Evolutionary conservation across 2,888 invertebrate genomes (phyloP).

Genomic region (Dicycla oo): DNA sequence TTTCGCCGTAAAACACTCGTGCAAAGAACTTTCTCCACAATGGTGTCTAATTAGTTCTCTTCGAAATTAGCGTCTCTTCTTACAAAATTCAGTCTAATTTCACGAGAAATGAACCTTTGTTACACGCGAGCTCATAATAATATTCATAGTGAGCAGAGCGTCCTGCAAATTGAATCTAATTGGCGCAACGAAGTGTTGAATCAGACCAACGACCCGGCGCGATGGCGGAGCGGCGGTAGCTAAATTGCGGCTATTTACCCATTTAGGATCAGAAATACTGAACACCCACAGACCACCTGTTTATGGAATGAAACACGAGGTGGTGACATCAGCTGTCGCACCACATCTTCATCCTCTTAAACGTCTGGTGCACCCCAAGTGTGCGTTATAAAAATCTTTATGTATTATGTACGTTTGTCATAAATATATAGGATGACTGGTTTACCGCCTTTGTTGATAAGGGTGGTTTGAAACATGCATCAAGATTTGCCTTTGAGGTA

Average conservation of each 20-base stretch:
- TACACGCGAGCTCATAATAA: slow-evolving; percentile 78
- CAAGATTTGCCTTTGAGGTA: no score
- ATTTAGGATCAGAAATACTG: slow-evolving; percentile 82
- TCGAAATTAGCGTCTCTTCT: slow-evolving; percentile 71
- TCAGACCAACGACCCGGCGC: slow-evolving; percentile 80
- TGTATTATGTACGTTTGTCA: no score
- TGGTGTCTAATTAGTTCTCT: slow-evolving; percentile 71
- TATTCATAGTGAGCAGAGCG: slow-evolving; percentile 81
- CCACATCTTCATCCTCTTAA: no score
- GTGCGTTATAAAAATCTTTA: no score
- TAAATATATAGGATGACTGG: no score
- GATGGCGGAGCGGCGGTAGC: slow-evolving; percentile 79
- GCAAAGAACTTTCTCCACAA: slow-evolving; percentile 67
- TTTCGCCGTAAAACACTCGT: slow-evolving; percentile 48
- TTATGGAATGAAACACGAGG: slow-evolving; percentile 75
- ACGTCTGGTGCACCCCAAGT: no score
- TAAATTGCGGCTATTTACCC: slow-evolving; percentile 88
- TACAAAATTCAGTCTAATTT: slow-evolving; percentile 76
- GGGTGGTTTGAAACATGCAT: no score
- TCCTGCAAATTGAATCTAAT: slow-evolving; percentile 89
- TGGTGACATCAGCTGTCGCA: slow-evolving; percentile 77
- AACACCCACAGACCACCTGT: slow-evolving; percentile 87
- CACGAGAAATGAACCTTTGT: slow-evolving; percentile 83
- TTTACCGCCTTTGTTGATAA: no score
- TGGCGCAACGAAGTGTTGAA: slow-evolving; percentile 90